Base-by-base conservation (phyloP, 1,140 invertebrate genomes). In the Calycopis cecrops region DNA sequence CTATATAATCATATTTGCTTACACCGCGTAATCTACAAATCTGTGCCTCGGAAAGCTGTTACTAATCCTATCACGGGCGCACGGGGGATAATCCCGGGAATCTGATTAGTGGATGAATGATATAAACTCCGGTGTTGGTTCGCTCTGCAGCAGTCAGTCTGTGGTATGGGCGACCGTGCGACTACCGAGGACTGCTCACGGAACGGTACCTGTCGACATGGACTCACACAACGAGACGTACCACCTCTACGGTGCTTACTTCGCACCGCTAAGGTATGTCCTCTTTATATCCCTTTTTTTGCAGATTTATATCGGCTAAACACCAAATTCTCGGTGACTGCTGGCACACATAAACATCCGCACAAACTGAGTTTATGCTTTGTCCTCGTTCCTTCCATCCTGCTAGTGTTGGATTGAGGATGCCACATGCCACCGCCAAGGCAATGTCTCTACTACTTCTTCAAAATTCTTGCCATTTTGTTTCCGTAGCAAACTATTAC, bases 111-210 rank as follows among this genome's bases (percentile, higher is more conserved):
- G 59, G 48, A 49, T 49, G 18, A 47, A 38, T 73, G 60, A 72
- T 82, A 86, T 86, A 85, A 80, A 84, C 72, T 57, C 48, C 37
- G 50, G 52, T 33, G 53, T 50, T 40, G 9, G 7, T 18, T 12
- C 40, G 9, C 11, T 34, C 7, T 40, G 18, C 65, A 81, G 78
- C 81, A 86, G 83, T 86, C 78, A 86, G 83, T 86, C 78, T 71
- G 75, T 79, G 71, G 71, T 76, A 74, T 81, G 74, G 68, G 71
- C 67, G 47, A 58, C 53, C 60, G 51, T 53, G 67, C 76, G 60
- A 74, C 83, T 83, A 73, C 78, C 71, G 79, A 86, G 83, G 83
- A 73, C 83, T 86, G 83, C 81, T 86, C 83, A 81, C 68, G 66
- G 21, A 47, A 61, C 63, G 60, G 68, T 66, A 35, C 62, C 66